Conservation (phyloP, 2,113 vertebrate species). For the Indicator indicator region DNA sequence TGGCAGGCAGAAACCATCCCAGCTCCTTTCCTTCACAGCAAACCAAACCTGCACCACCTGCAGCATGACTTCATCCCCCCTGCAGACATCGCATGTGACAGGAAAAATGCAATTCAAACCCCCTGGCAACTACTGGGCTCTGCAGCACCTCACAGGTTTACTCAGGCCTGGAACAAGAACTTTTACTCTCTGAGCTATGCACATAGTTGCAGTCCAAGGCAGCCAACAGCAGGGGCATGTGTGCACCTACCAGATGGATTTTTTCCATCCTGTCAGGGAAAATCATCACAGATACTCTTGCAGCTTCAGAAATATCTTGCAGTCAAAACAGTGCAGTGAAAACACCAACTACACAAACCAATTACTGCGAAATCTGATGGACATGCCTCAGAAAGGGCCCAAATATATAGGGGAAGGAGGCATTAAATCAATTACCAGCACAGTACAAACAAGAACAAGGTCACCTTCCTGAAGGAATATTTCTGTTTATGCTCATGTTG, state of each 20-base stretch:
- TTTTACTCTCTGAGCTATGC: background rate
- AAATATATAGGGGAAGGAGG: conserved; percentile 8
- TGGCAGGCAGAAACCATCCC: fast-evolving
- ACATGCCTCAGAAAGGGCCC: conserved; percentile 17
- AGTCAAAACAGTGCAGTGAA: background rate
- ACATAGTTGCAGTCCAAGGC: background rate
- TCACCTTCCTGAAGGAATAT: conserved; percentile 66
- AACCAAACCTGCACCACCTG: too few species aligned
- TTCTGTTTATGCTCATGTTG: conserved; percentile 51
- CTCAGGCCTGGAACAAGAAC: background rate
- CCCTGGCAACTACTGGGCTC: background rate
- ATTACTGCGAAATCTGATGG: background rate
- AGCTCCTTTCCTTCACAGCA: background rate
- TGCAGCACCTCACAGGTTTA: background rate
- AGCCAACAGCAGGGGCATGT: background rate
- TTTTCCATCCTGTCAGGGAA: background rate
- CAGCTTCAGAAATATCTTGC: background rate
- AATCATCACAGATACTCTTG: background rate
- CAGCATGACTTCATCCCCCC: background rate
- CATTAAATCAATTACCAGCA: conserved; percentile 64
- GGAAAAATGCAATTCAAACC: background rate
- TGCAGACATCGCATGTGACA: background rate
- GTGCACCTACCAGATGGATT: background rate
- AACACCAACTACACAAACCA: background rate
- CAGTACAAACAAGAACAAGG: conserved; percentile 26